These are phyloP conservation scores for Steinernema carpocapsae DNA, from an alignment of 2,888 invertebrate species.

Conservation along the genomic window DNA sequence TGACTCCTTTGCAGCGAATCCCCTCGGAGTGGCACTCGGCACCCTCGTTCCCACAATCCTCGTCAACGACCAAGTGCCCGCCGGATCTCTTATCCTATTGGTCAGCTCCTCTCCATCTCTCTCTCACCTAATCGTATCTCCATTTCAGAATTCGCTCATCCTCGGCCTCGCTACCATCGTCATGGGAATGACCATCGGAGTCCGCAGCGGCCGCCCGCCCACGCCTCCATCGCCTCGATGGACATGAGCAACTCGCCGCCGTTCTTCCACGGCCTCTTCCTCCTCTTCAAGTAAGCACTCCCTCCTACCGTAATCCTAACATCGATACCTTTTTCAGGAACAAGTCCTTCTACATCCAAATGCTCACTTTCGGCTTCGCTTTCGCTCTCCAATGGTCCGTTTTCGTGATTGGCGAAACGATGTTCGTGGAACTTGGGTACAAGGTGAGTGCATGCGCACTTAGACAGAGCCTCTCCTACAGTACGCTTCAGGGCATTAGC, in stretches of 20 bases:
- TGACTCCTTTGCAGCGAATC: constrained; percentile 64
- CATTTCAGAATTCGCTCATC: constrained; percentile 44
- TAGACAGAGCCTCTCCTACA: not conserved
- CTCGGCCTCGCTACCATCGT: constrained; percentile 43
- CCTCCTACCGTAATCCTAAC: not conserved
- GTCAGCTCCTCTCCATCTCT: constrained; percentile 25
- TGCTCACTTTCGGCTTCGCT: constrained; percentile 44
- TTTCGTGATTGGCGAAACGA: constrained; percentile 45
- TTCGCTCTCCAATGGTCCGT: constrained; percentile 52
- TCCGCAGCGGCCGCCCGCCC: constrained; percentile 48
- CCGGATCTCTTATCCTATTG: not conserved
- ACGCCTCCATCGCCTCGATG: constrained; percentile 62
- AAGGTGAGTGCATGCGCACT: not conserved
- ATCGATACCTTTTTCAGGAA: constrained; percentile 43
- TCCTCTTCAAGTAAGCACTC: constrained; percentile 42
- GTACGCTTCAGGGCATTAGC: constrained; percentile 43
- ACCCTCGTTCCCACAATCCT: constrained; percentile 56
- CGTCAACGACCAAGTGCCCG: too few relatives aligned
- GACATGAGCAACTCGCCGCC: constrained; percentile 52
- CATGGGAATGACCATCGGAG: constrained; percentile 40
- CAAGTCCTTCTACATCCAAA: constrained; percentile 54
- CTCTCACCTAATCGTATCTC: constrained; percentile 63
- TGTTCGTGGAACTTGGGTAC: constrained; percentile 44
- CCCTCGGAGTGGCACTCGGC: constrained; percentile 63
- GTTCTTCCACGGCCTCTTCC: constrained; percentile 46